phyloP scores from a whole-genome alignment of 2,113 vertebrate species.

The Bubo blakistoni region DNA sequence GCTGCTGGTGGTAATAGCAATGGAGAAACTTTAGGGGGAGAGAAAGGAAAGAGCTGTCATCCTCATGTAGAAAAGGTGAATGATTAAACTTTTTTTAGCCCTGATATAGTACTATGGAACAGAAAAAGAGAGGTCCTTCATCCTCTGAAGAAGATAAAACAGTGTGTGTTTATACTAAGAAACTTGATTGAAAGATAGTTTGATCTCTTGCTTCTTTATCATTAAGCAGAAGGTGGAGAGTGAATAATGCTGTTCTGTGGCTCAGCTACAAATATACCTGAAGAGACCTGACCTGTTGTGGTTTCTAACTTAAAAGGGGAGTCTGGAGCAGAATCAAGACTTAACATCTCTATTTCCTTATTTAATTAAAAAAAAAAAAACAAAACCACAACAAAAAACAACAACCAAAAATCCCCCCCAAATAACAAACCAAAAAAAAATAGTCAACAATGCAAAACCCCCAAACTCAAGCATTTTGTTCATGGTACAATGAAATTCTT shows the following conservation, averaged over 20 bases:
- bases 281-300: not conserved
- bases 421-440: not conserved
- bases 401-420: not conserved
- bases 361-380: not conserved
- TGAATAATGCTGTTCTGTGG: not conserved
- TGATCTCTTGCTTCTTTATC: not conserved
- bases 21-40: not conserved
- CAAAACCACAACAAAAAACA: not conserved
- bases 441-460: not conserved
- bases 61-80: not conserved
- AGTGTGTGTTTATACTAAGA: not conserved
- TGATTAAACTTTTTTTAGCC: not conserved
- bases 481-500: fast-evolving
- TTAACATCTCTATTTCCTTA: not conserved
- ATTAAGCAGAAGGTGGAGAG: not conserved
- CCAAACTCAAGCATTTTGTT: not conserved
- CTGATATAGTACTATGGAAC: not conserved
- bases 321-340: not conserved
- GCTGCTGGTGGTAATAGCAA: not conserved
- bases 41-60: not conserved
- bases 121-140: not conserved
- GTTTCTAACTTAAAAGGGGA: not conserved
- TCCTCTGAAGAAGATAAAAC: not conserved
- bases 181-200: not conserved
- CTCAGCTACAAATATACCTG: not conserved